Conservation (phyloP, 2,888 invertebrate species). For the Cyrtodaria siliqua region DNA sequence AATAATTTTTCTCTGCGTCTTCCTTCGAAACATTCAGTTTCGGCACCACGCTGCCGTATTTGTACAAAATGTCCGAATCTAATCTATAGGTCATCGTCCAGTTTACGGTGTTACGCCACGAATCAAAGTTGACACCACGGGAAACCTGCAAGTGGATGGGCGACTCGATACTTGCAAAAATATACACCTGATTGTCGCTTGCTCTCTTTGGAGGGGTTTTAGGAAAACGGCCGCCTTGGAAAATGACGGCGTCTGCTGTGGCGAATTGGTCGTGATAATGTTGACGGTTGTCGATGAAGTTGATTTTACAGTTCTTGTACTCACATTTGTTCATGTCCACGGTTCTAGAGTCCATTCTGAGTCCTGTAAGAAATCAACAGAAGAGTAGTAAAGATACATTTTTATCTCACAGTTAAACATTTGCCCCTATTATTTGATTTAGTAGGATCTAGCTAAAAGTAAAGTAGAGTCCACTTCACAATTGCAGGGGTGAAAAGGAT, state of each 20-base stretch:
- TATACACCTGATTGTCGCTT: conserved; percentile 23
- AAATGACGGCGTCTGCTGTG: conserved; percentile 38
- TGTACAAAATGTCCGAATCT: conserved; percentile 53
- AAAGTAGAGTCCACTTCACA: too few relatives aligned
- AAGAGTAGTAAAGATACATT: too few relatives aligned
- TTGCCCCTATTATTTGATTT: too few relatives aligned
- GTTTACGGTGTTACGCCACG: conserved; percentile 27
- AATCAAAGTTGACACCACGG: neutral
- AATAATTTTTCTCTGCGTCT: conserved; percentile 1
- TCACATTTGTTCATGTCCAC: conserved; percentile 43
- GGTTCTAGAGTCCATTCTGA: conserved; percentile 26
- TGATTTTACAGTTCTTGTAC: conserved; percentile 34
- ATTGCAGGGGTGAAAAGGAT: too few relatives aligned
- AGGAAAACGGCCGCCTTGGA: conserved; percentile 39
- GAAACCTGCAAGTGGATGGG: conserved; percentile 25
- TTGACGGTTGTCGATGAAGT: conserved; percentile 36
- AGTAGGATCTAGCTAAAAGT: too few relatives aligned
- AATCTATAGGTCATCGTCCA: conserved; percentile 59
- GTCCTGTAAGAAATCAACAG: neutral
- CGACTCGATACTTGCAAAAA: conserved; percentile 32
- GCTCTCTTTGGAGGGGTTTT: conserved; percentile 27
- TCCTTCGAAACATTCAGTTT: neutral
- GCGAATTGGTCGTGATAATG: conserved; percentile 10
- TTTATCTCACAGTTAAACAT: too few relatives aligned
- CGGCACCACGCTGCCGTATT: conserved; percentile 24